A percentile compares a stretch with the other conserved stretches of the same genome.
Evolutionary conservation across 1,140 invertebrate species (phyloP).

Genomic region (Zaprionus taronus): DNA sequence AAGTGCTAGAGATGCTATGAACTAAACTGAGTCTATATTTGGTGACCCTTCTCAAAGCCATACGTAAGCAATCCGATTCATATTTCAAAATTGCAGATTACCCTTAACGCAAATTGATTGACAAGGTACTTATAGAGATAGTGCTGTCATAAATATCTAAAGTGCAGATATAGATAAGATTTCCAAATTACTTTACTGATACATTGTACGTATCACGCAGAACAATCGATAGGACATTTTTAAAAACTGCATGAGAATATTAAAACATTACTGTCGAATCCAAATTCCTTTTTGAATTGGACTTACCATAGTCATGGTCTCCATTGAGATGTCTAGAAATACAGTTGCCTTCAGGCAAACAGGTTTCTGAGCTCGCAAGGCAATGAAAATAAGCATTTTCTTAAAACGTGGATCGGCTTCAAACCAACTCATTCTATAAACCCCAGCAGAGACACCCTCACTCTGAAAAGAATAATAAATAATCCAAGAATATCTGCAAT

Average conservation of each 20-base stretch:
- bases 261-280: background rate
- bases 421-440: slow-evolving; percentile 46
- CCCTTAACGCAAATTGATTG: background rate
- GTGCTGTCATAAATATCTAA: no score
- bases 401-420: slow-evolving; percentile 37
- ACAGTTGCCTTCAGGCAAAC: slow-evolving; percentile 48
- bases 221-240: slow-evolving; percentile 44
- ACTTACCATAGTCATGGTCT: slow-evolving; percentile 52
- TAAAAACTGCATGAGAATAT: slow-evolving; percentile 21
- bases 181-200: slow-evolving; percentile 17
- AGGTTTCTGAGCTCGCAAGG: slow-evolving; percentile 41
- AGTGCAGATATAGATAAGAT: background rate
- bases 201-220: slow-evolving; percentile 45
- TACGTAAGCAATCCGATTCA: no score
- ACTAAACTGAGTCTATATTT: no score
- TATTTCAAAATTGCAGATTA: no score
- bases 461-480: slow-evolving; percentile 27
- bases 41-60: no score
- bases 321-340: slow-evolving; percentile 49
- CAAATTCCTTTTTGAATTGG: background rate
- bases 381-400: slow-evolving; percentile 52
- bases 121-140: background rate
- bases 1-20: no score
- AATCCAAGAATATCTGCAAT: background rate
- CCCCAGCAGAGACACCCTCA: slow-evolving; percentile 35